Evolutionary conservation across 1,140 invertebrate genomes (phyloP).

Genomic region (Delia radicum): DNA sequence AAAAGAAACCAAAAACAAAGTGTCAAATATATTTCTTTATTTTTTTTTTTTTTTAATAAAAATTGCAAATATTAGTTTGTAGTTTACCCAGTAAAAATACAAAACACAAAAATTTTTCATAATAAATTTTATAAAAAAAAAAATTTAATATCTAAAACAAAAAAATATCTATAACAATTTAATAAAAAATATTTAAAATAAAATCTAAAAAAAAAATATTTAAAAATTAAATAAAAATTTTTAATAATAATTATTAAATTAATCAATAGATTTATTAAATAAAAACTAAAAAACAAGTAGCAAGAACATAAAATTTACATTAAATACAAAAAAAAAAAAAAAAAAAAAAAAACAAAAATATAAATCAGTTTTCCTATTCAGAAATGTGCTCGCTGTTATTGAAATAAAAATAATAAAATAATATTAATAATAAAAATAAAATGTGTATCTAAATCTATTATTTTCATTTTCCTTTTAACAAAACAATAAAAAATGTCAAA

Average conservation of each 20-base stretch:
- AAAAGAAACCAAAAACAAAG: background rate
- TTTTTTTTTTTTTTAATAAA: background rate
- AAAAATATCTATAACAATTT: background rate
- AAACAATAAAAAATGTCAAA: background rate
- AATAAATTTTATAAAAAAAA: background rate
- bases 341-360: background rate
- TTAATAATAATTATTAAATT: background rate
- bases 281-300: background rate
- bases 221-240: background rate
- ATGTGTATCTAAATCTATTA: background rate
- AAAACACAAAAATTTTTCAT: background rate
- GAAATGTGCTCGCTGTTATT: background rate
- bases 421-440: background rate
- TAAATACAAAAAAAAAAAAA: background rate
- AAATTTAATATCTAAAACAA: no score
- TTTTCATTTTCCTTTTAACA: background rate
- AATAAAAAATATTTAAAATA: background rate
- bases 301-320: background rate
- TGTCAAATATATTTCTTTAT: background rate
- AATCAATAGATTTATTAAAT: background rate
- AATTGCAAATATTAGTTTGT: slow-evolving; percentile 1
- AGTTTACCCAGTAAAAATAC: background rate
- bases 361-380: background rate
- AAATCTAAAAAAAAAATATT: background rate
- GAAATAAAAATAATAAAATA: background rate